Base-by-base conservation (phyloP, 2,797 vertebrate genomes). In the Xenentodon cancila region DNA sequence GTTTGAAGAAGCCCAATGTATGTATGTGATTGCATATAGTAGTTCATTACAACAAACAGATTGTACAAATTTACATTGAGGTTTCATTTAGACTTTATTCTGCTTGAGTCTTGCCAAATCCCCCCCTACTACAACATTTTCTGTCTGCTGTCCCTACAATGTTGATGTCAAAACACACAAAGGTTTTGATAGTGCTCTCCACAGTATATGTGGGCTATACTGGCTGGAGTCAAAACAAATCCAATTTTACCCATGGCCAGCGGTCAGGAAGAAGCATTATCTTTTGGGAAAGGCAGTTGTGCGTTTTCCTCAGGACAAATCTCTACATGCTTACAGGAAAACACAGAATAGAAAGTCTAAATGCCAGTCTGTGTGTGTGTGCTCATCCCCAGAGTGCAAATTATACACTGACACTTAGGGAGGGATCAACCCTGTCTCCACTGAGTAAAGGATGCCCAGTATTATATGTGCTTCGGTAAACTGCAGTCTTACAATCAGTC, bases 211-310 rank as follows among this genome's bases (percentile, higher is more conserved):
- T 86, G 84, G 79, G 82, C 63, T 59, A 15, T 56, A 56, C 59
- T 79, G 81, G 83, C 80, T 80, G 48, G 73, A 77, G 71, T 87
- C 61, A 75, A 84, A 87, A 88, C 77, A 89, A 88, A 87, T 70
- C 74, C 79, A 53, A 80, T 71, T 70, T 70, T 71, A 70, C 59
- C 81, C 56, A 25, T 67, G 69, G 73, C 84, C 77, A 15, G 70
- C 59, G 81, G 85, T 83, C 79, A 80, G 67, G 57, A 77, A 66
- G 68, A 77, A 66, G 81, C 74, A 70, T 72, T 81, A 84, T 85
- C 75, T 85, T 83, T 81, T 40, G 47, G 76, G 75, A 57, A 79
- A 86, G 75, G 59, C 77, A 76, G 64, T 88, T 79, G 73, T 86
- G 84, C 84, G 64, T 84, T 88, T 81, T 73, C 50, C 60, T 69